Conservation (phyloP, 2,888 invertebrate genomes). For the Notodonta dromedarius region DNA sequence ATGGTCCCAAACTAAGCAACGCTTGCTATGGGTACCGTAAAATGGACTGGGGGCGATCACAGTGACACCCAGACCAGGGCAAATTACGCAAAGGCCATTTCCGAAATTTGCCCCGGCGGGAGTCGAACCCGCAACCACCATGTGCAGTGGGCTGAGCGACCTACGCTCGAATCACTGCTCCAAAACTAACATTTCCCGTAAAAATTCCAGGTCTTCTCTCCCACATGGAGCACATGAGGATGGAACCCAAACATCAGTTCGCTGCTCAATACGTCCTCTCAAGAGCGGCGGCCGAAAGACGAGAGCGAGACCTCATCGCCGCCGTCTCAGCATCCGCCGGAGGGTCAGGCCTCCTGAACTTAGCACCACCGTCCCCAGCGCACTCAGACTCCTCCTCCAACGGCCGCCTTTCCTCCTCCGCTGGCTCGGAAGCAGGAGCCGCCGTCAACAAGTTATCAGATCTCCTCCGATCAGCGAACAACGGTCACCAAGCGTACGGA, state of each 20-base stretch:
- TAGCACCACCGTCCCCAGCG: conserved; percentile 93
- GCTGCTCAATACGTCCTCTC: conserved; percentile 97
- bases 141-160: too few relatives aligned
- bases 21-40: too few relatives aligned
- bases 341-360: conserved; percentile 86
- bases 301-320: conserved; percentile 92
- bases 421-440: conserved; percentile 89
- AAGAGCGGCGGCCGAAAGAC: conserved; percentile 94
- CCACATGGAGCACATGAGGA: conserved; percentile 98
- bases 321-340: conserved; percentile 87
- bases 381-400: conserved; percentile 95
- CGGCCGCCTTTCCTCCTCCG: conserved; percentile 91
- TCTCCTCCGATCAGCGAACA: conserved; percentile 86
- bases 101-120: too few relatives aligned
- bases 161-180: background rate
- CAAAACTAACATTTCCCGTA: background rate
- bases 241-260: conserved; percentile 98
- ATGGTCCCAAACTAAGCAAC: too few relatives aligned
- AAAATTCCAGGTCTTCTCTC: conserved; percentile 90
- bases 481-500: conserved; percentile 86
- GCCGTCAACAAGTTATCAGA: conserved; percentile 85
- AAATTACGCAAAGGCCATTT: too few relatives aligned
- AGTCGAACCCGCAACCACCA: too few relatives aligned
- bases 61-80: too few relatives aligned
- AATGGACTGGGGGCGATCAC: too few relatives aligned